Evolutionary conservation across 2,797 vertebrate genomes (phyloP).

Genomic region (Cephalopachus bancanus): DNA sequence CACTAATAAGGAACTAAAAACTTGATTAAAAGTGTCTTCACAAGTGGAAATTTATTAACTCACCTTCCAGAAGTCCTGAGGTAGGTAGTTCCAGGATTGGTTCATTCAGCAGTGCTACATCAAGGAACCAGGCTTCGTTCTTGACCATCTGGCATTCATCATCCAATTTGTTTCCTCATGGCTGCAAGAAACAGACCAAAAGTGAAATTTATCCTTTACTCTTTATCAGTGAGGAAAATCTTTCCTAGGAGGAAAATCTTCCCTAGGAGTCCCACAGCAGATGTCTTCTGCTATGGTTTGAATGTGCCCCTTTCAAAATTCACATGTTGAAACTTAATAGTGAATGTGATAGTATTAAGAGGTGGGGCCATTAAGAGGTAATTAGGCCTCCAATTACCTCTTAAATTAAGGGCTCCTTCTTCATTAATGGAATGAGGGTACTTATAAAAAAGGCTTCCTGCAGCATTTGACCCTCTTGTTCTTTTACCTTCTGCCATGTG

Average conservation of each 20-base stretch:
- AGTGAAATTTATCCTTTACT: neutral
- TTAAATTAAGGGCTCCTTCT: neutral
- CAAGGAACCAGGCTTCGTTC: neutral
- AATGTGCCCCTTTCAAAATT: neutral
- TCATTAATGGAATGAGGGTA: neutral
- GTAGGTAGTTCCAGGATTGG: neutral
- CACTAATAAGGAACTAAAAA: neutral
- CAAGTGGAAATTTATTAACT: neutral
- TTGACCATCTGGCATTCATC: neutral
- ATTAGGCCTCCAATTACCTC: neutral
- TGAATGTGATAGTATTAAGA: neutral
- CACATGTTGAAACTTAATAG: neutral
- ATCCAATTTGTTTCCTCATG: neutral
- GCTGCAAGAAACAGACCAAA: neutral
- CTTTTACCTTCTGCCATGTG: neutral
- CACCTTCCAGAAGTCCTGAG: neutral
- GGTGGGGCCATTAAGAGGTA: neutral
- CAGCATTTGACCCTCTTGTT: neutral
- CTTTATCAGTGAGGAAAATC: neutral
- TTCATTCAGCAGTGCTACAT: neutral
- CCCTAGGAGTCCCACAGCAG: neutral
- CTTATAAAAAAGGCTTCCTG: neutral
- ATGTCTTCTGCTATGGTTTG: neutral
- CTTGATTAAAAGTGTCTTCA: neutral
- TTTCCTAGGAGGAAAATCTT: neutral